A percentile compares a stretch with the other conserved stretches of the same genome.
phyloP scores from a whole-genome alignment of 2,113 vertebrate species.

The Coryphaenoides rupestris region DNA sequence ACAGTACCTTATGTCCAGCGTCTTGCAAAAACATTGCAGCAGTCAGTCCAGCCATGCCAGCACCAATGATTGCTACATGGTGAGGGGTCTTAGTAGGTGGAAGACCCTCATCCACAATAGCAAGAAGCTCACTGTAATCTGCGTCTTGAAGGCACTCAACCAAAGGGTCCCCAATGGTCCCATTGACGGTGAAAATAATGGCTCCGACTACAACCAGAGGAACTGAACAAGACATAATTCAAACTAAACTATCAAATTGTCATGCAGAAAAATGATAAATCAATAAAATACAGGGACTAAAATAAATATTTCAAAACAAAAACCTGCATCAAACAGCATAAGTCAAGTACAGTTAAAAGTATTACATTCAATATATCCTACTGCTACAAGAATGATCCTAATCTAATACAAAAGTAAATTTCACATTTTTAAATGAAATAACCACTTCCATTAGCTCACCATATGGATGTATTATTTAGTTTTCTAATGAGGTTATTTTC shows the following conservation, averaged over 20 bases:
- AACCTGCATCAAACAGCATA: background rate
- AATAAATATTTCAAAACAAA: too few species aligned
- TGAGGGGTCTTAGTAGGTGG: conserved; percentile 59
- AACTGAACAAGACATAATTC: conserved; percentile 42
- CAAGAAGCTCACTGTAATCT: conserved; percentile 75
- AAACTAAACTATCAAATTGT: too few species aligned
- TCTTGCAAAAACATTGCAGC: conserved; percentile 79
- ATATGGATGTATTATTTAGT: background rate
- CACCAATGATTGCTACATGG: conserved; percentile 74
- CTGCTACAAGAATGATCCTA: too few species aligned
- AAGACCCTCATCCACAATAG: conserved; percentile 71
- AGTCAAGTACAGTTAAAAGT: background rate
- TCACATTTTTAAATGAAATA: background rate
- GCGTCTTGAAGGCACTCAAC: conserved; percentile 73
- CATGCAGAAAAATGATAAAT: too few species aligned
- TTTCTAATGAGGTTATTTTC: background rate
- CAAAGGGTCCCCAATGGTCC: conserved; percentile 59
- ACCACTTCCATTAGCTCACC: background rate
- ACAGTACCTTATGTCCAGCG: conserved; percentile 78
- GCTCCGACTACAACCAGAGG: conserved; percentile 50
- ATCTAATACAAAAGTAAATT: background rate
- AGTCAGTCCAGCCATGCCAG: conserved; percentile 78
- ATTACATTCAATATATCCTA: too few species aligned
- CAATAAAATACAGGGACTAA: too few species aligned
- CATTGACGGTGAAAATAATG: conserved; percentile 45